Evolutionary conservation across 2,888 invertebrate species (phyloP), one percentile per base, ranked within the genome.

Genomic region (Perizoma affinitatum): DNA sequence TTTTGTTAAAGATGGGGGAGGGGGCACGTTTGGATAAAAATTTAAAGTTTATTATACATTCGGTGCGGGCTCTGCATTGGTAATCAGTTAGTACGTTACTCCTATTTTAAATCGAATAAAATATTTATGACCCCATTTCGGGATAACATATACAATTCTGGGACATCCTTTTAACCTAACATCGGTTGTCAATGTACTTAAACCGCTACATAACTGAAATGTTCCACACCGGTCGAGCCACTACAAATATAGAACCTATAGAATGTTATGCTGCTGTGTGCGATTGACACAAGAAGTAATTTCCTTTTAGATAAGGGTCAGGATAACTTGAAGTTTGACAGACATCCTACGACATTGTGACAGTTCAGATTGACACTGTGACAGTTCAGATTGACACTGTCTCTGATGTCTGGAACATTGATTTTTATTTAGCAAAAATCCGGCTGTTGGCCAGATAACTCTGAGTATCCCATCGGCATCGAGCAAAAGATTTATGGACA

Each of bases 221-320:
- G 42, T 4, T n/a, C 42, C 42, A 42, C 10, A 42, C 42, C 6
- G 5, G 42, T 9, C 0, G 6, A n/a, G 10, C 42, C 10, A 10
- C 10, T 42, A 42, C 10, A 42, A 2, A 42, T 42, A 42, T 22
- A 9, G 44, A 52, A 36, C 9, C 9, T 52, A 9, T 45, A 22
- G 22, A 22, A 22, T 22, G 75, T 76, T 70, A 73, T 79, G 80
- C 81, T 82, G 78, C 81, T 76, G 80, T 46, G 57, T 72, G 80
- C 83, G 83, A 79, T 76, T 79, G 79, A 78, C 78, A 78, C 75
- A 78, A 78, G 80, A 80, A 82, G 82, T 85, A 87, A 87, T 86
- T 86, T 82, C 83, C 84, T 77, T 75, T 77, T 74, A 86, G 87
- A 87, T 85, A 77, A 84, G 87, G 87, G 87, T 87, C 82, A 71